Evolutionary conservation across 2,797 vertebrate species (phyloP).

Genomic region (Acanthurus leucopareius): DNA sequence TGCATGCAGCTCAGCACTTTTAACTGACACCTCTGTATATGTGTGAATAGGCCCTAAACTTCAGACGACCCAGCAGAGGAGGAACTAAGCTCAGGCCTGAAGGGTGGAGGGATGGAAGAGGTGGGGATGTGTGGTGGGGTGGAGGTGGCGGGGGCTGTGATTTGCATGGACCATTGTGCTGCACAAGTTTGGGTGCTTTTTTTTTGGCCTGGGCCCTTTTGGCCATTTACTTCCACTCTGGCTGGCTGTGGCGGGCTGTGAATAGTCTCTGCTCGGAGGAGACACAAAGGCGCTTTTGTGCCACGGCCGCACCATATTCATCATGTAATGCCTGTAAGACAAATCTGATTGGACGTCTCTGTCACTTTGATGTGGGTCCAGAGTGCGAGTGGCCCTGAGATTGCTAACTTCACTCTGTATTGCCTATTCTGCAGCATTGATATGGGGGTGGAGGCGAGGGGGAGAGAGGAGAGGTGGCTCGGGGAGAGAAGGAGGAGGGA

Average conservation of each 20-base stretch:
- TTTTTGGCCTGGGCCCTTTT: slow-evolving; percentile 86
- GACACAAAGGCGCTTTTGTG: slow-evolving; percentile 91
- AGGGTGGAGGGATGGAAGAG: slow-evolving; percentile 73
- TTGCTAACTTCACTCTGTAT: slow-evolving; percentile 88
- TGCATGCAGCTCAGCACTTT: slow-evolving; percentile 80
- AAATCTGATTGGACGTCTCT: slow-evolving; percentile 93
- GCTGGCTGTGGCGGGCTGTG: slow-evolving; percentile 89
- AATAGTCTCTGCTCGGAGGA: slow-evolving; percentile 88
- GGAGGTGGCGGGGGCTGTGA: slow-evolving; percentile 79
- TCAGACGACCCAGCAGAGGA: slow-evolving; percentile 83
- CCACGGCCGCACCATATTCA: slow-evolving; percentile 89
- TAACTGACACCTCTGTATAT: slow-evolving; percentile 84
- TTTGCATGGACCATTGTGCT: slow-evolving; percentile 91
- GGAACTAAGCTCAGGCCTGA: slow-evolving; percentile 74
- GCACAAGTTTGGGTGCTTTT: slow-evolving; percentile 90
- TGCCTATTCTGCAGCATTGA: slow-evolving; percentile 85
- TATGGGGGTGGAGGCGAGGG: slow-evolving; percentile 72
- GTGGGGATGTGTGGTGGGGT: slow-evolving; percentile 72
- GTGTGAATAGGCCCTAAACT: slow-evolving; percentile 85
- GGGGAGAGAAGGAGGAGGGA: slow-evolving; percentile 55
- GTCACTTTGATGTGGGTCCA: slow-evolving; percentile 92
- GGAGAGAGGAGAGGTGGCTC: slow-evolving; percentile 69
- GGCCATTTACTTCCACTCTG: slow-evolving; percentile 92
- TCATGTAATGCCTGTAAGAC: slow-evolving; percentile 93
- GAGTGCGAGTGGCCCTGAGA: slow-evolving; percentile 87